These are phyloP conservation scores for Ranitomeya imitator DNA, from an alignment of 2,113 vertebrate genomes.

Conservation along the genomic window DNA sequence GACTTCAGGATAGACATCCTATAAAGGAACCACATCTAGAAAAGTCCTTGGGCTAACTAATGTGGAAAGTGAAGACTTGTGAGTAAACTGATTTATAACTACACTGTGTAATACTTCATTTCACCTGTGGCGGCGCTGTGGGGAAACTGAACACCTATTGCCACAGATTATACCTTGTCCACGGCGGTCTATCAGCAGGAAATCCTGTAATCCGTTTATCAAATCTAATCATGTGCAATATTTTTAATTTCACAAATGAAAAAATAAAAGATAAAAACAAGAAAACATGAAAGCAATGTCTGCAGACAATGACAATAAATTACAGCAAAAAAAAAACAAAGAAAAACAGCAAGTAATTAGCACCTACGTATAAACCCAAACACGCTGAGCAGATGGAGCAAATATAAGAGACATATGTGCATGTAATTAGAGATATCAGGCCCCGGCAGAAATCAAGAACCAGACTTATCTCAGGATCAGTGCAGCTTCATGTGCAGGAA, in stretches of 20 bases:
- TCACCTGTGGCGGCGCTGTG: background rate
- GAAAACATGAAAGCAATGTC: constrained; percentile 3
- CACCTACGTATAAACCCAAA: background rate
- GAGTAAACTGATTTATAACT: no score
- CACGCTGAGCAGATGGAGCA: background rate
- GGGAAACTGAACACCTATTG: background rate
- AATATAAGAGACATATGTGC: background rate
- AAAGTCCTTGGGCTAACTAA: no score
- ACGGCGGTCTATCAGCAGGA: no score
- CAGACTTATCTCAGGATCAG: background rate
- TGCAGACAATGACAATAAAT: background rate
- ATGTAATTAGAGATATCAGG: background rate
- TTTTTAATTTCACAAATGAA: background rate
- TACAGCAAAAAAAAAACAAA: background rate
- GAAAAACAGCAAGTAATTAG: background rate
- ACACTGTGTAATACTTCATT: background rate
- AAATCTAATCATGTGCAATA: background rate
- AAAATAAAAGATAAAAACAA: background rate
- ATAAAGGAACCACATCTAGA: no score
- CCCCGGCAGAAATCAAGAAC: background rate
- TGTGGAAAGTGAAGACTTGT: no score
- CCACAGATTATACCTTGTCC: background rate
- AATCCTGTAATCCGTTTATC: background rate
- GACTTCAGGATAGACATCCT: no score
- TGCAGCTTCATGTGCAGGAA: background rate